Percentiles rank a stretch among this genome's conserved stretches.
These are phyloP conservation scores for Mormyrus iriodes DNA, from an alignment of 2,113 vertebrate genomes.

Conservation along the genomic window DNA sequence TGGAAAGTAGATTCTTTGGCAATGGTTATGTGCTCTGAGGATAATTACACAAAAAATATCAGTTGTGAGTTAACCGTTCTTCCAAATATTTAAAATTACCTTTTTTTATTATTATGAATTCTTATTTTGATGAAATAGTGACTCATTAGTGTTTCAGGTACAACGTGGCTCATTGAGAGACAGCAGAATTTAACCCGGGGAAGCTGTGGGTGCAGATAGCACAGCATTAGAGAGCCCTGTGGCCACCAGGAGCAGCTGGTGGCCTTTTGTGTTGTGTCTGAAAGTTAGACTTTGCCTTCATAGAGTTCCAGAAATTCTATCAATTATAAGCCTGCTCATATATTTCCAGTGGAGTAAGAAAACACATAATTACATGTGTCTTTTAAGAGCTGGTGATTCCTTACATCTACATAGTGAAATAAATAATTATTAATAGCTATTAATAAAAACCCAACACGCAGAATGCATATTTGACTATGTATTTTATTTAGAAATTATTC, in stretches of 20 bases:
- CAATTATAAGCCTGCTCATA: not conserved
- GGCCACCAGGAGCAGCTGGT: no score
- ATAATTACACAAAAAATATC: not conserved
- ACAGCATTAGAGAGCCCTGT: no score
- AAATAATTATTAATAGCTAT: not conserved
- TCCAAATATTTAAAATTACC: not conserved
- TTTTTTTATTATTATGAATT: not conserved
- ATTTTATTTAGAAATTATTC: constrained; percentile 23
- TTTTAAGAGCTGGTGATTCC: not conserved
- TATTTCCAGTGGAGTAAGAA: not conserved
- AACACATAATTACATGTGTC: not conserved
- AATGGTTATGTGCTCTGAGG: not conserved
- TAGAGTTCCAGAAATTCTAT: not conserved
- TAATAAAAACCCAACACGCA: not conserved
- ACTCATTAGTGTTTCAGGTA: not conserved
- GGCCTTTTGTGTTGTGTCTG: not conserved
- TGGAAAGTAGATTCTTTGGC: not conserved
- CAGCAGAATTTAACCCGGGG: not conserved
- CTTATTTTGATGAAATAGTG: not conserved
- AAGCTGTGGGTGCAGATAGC: not conserved
- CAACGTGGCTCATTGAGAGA: not conserved
- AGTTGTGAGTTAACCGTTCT: not conserved
- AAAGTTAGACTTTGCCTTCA: not conserved
- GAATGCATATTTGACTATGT: not conserved
- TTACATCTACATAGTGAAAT: not conserved